phyloP scores from a whole-genome alignment of 2,888 invertebrate species.

The Hypselothyrea guttata region DNA sequence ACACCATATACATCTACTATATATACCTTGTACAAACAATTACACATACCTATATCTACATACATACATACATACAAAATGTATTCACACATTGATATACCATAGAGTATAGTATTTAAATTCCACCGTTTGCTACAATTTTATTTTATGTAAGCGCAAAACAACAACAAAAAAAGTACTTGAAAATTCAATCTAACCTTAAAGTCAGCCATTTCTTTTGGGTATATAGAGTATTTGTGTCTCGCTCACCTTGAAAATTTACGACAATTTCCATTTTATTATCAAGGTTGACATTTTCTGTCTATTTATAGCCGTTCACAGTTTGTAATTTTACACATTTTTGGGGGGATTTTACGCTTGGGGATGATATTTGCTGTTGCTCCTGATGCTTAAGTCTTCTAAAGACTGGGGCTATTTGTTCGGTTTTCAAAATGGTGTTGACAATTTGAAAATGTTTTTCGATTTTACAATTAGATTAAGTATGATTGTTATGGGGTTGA shows the following conservation, averaged over 20 bases:
- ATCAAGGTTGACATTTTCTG: slow-evolving; percentile 45
- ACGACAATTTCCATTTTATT: slow-evolving; percentile 54
- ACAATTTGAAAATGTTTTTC: slow-evolving; percentile 44
- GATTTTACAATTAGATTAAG: slow-evolving; percentile 23
- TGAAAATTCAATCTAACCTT: slow-evolving; percentile 22
- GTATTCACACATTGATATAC: too few species aligned
- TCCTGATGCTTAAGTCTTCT: slow-evolving; percentile 13
- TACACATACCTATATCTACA: slow-evolving; percentile 19
- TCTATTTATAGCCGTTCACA: slow-evolving; percentile 33
- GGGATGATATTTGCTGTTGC: slow-evolving; percentile 20
- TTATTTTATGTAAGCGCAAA: slow-evolving; percentile 58
- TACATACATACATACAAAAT: slow-evolving; percentile 11
- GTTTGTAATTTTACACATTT: slow-evolving; percentile 40
- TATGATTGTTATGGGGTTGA: slow-evolving; percentile 10
- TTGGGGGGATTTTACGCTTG: slow-evolving; percentile 5
- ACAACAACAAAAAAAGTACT: slow-evolving; percentile 32
- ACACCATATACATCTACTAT: slow-evolving; percentile 33
- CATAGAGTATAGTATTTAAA: slow-evolving; percentile 47
- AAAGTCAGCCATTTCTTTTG: slow-evolving; percentile 53
- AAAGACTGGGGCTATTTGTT: slow-evolving; percentile 43
- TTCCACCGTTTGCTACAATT: slow-evolving; percentile 64
- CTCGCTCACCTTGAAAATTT: slow-evolving; percentile 68
- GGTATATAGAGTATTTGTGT: slow-evolving; percentile 5
- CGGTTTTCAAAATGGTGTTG: slow-evolving; percentile 52
- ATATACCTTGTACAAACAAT: slow-evolving; percentile 30